Evolutionary conservation across 2,797 vertebrate species (phyloP), one percentile per base, ranked within the genome.

Genomic region (Triplophysa yarkandensis): DNA sequence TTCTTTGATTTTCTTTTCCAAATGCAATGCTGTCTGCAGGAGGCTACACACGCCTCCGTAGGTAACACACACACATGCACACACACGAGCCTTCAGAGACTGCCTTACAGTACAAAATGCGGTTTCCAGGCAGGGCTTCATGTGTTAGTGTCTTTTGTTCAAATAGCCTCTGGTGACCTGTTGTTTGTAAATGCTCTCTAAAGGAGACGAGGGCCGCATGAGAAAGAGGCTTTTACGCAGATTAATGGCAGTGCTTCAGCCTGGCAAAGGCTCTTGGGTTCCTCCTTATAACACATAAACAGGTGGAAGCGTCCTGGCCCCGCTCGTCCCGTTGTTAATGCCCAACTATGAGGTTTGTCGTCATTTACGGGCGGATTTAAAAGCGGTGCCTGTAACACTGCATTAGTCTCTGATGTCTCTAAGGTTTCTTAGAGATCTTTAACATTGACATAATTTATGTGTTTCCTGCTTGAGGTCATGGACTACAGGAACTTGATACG

Each of bases 81-180:
- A 34, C 64, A 48, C n/a, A 48, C 44, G 21, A 52, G 66, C 73
- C 81, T 80, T 74, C 43, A 68, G 76, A 80, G 78, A 50, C 78
- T 80, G 77, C 73, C 78, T 80, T 34, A 66, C 62, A 66, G 76
- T 76, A 82, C 76, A 74, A 74, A 86, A 88, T 92, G 90, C 75
- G 90, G 90, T 92, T 91, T 91, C 78, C 74, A 85, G 80, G 46
- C 68, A 71, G 79, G 60, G 28, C 71, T 76, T 71, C 80, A 86
- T 90, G 83, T 87, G 87, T 89, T 94, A 94, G 84, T 91, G 87
- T 87, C 87, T 92, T 91, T 92, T 92, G 87, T 90, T 91, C 84
- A 92, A 84, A 87, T 84, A 89, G 92, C 90, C 90, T 94, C 89
- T 87, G 88, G 91, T 89, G 91, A 91, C 81, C 88, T 92, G 87